phyloP scores from a whole-genome alignment of 2,113 vertebrate genomes.

The Callipepla squamata region DNA sequence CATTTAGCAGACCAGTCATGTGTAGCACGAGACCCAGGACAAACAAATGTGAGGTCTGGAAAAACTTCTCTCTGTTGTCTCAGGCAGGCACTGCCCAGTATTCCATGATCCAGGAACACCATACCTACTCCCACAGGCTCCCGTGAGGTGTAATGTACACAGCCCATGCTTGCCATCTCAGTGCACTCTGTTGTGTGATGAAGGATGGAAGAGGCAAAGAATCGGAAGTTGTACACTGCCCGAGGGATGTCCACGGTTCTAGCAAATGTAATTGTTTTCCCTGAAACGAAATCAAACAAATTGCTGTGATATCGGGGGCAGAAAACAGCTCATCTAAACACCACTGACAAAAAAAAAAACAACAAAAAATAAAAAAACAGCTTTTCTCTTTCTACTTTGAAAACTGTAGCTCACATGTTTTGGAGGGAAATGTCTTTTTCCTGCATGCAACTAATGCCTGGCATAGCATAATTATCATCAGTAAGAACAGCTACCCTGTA shows the following conservation, averaged over 20 bases:
- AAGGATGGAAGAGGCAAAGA: slow-evolving; percentile 91
- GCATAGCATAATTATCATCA: neutral
- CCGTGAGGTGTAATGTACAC: slow-evolving; percentile 90
- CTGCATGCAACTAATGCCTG: fast-evolving
- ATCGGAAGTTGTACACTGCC: slow-evolving; percentile 88
- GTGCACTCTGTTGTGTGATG: slow-evolving; percentile 90
- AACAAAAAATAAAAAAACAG: too few species aligned
- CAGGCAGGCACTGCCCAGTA: neutral
- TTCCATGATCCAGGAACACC: neutral
- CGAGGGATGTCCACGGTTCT: slow-evolving; percentile 91
- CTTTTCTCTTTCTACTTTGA: neutral
- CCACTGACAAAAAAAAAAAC: neutral
- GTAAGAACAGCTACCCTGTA: neutral
- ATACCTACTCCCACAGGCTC: slow-evolving; percentile 91
- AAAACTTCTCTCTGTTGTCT: neutral
- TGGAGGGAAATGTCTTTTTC: neutral
- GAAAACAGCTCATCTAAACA: neutral
- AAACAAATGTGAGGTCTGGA: neutral
- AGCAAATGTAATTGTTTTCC: slow-evolving; percentile 89
- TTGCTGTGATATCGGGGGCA: neutral
- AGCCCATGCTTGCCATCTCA: slow-evolving; percentile 85
- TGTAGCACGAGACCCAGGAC: neutral
- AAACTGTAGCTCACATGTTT: neutral
- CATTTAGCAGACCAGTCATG: neutral
- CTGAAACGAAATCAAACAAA: slow-evolving; percentile 69